Base-by-base conservation (phyloP, 1,140 invertebrate species). In the Mamestra configurata region DNA sequence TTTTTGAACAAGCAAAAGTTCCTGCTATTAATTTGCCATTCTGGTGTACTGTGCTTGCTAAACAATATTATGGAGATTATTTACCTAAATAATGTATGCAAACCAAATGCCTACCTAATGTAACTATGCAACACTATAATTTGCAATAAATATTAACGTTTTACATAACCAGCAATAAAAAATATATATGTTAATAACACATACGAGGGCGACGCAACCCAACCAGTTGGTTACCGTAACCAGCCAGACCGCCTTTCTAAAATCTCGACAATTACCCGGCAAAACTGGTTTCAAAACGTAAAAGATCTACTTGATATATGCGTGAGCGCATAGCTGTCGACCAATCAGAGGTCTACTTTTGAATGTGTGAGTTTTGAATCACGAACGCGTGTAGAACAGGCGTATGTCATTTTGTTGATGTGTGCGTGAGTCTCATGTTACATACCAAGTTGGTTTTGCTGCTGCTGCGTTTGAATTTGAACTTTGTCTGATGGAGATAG, bases 241-340 rank as follows among this genome's bases (percentile, higher is more conserved):
- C 55, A 68, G 80, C 79, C 72, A 46, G 57, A 86, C 87, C 85
- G 87, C 92, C 92, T 94, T 94, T 93, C 92, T 93, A 94, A 92
- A 93, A 93, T 92, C 91, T 92, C 86, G 27, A 88, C 88, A 86
- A 90, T 91, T 91, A 92, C 87, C 78, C 61, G 64, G 79, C 76
- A 76, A 79, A 88, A 88, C 89, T 79, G 37, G 90, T 90, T 91
- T 88, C 88, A 92, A 93, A 89, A 87, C 82, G 80, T 35, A 53
- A 59, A 82, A 90, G 90, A 90, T 90, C 81, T 80, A 80, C 72
- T 85, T 80, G 90, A 91, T 91, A 90, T 91, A 90, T 92, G 92
- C 79, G 89, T 86, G 83, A 84, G 87, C 75, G 87, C 82, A 80
- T 43, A 22, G 11, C 51, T 51, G 78, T 66, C 22, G 22, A 27